phyloP scores from a whole-genome alignment of 2,113 vertebrate species.

The Paratilapia polleni region DNA sequence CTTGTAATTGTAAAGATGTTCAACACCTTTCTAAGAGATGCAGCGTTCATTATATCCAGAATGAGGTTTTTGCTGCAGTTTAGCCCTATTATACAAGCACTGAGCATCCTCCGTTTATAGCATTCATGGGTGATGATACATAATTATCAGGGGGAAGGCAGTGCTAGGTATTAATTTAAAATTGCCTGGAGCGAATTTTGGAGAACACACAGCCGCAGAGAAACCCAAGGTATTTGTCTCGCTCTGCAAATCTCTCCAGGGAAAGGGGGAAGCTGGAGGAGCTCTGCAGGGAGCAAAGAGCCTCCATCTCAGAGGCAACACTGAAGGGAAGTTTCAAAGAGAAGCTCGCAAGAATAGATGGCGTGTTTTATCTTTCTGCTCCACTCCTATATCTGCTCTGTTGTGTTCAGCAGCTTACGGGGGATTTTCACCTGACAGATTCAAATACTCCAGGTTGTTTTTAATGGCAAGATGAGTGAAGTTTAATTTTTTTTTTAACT shows the following conservation, averaged over 20 bases:
- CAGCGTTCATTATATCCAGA: constrained; percentile 55
- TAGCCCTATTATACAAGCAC: constrained; percentile 62
- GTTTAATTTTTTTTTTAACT: constrained; percentile 61
- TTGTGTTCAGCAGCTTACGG: constrained; percentile 57
- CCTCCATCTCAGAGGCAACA: constrained; percentile 55
- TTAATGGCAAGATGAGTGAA: constrained; percentile 63
- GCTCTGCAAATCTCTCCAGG: constrained; percentile 70
- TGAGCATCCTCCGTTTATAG: constrained; percentile 68
- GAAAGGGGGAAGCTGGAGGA: constrained; percentile 66
- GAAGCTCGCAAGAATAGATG: constrained; percentile 69
- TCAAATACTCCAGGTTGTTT: constrained; percentile 63
- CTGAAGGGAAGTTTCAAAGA: constrained; percentile 73
- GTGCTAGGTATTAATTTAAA: constrained; percentile 71
- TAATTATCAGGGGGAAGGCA: constrained; percentile 69
- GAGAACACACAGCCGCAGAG: constrained; percentile 75
- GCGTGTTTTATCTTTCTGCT: constrained; percentile 64
- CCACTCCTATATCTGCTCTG: constrained; percentile 64
- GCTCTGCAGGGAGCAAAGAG: constrained; percentile 73
- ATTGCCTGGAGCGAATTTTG: constrained; percentile 68
- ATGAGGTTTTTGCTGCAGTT: constrained; percentile 38
- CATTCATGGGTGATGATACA: constrained; percentile 64
- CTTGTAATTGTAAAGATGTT: constrained; percentile 48
- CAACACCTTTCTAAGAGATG: constrained; percentile 39
- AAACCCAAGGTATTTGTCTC: constrained; percentile 78
- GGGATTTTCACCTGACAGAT: constrained; percentile 61